phyloP scores from a whole-genome alignment of 53 echinoderm and acorn worm genomes.

The Paracentrotus lividus region DNA sequence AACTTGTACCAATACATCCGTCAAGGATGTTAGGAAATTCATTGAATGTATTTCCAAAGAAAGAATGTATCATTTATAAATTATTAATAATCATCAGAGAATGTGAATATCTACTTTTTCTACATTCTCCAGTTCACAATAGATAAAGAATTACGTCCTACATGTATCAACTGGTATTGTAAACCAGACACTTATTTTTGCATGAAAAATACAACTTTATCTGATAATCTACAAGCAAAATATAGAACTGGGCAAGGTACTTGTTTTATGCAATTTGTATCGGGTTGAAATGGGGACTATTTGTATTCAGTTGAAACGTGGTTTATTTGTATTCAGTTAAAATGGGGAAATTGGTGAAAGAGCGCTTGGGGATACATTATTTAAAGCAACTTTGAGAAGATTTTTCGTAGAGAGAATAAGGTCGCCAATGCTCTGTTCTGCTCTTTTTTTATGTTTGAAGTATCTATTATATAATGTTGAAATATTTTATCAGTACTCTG shows the following conservation, averaged over 20 bases:
- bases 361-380: not conserved
- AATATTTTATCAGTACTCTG: slow-evolving; percentile 65
- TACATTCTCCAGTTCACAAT: not conserved
- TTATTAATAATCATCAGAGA: not conserved
- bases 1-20: not conserved
- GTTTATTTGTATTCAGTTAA: not conserved
- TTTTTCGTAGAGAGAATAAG: not conserved
- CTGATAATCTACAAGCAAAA: not conserved
- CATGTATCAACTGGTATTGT: not conserved
- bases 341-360: not conserved
- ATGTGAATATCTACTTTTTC: not conserved
- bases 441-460: slow-evolving; percentile 34
- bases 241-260: not conserved
- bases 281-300: not conserved
- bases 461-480: slow-evolving; percentile 49
- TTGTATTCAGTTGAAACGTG: slow-evolving; percentile 29
- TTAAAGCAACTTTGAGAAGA: not conserved
- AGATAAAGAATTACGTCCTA: not conserved
- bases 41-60: not conserved
- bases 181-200: slow-evolving; percentile 40
- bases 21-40: not conserved
- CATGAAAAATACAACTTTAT: not conserved
- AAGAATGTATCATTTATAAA: not conserved
- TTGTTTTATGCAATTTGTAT: slow-evolving; percentile 46
- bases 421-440: not conserved